These are phyloP conservation scores for Chaetodon trifasciatus DNA, from an alignment of 2,797 vertebrate genomes.

Conservation along the genomic window DNA sequence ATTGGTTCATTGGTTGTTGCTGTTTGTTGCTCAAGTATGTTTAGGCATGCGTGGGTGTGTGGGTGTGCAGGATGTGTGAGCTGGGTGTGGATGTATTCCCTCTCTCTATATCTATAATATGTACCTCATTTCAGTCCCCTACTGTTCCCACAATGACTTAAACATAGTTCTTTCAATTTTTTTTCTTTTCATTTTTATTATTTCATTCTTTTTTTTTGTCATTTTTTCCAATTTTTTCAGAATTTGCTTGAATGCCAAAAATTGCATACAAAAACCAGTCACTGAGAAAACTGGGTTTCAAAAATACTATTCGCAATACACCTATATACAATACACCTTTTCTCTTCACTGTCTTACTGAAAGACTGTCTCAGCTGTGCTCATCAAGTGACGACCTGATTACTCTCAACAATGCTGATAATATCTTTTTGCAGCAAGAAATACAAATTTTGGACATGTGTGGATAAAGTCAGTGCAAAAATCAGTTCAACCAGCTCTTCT, in stretches of 20 bases:
- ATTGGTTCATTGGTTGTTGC: slow-evolving; percentile 47
- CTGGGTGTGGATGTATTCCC: slow-evolving; percentile 78
- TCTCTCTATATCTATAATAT: slow-evolving; percentile 21
- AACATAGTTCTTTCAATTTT: no score
- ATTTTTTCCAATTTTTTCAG: no score
- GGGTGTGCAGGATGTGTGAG: slow-evolving; percentile 74
- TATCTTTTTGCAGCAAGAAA: not conserved
- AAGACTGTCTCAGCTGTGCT: not conserved
- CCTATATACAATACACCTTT: not conserved
- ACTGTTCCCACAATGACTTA: not conserved
- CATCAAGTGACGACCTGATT: not conserved
- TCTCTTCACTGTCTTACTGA: not conserved
- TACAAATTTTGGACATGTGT: fast-evolving
- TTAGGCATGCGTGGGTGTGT: slow-evolving; percentile 64
- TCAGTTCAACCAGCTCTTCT: not conserved
- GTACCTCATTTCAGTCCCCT: slow-evolving; percentile 30
- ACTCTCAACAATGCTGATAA: not conserved
- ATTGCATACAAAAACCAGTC: not conserved
- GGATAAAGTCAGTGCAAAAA: not conserved
- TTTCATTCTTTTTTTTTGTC: no score
- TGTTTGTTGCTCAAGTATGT: slow-evolving; percentile 68
- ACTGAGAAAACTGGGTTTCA: slow-evolving; percentile 3
- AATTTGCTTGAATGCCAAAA: not conserved
- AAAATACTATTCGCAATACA: not conserved
- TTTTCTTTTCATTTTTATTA: not conserved